Conservation (phyloP, 2,797 vertebrate species). For the Coendou prehensilis region DNA sequence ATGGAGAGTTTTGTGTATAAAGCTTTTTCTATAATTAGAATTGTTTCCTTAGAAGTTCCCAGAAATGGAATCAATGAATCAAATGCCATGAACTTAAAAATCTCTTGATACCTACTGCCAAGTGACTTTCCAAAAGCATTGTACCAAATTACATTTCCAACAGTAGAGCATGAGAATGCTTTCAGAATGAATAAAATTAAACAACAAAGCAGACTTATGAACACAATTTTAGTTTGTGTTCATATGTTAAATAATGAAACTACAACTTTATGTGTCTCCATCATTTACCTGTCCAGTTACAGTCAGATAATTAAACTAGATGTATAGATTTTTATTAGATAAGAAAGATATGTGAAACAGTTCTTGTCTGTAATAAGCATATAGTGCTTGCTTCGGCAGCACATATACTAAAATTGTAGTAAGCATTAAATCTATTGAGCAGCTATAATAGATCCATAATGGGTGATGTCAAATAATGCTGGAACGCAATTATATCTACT, state of each 20-base stretch:
- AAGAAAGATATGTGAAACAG: not conserved
- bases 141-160: conserved; percentile 78
- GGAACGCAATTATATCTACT: not conserved
- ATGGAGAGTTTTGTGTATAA: conserved; percentile 74
- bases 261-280: not conserved
- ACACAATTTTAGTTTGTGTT: conserved; percentile 56
- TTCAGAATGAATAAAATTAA: conserved; percentile 60
- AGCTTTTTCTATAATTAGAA: conserved; percentile 83
- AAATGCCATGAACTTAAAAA: conserved; percentile 84
- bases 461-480: not conserved
- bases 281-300: conserved; percentile 1
- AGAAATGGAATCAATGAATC: conserved; percentile 85
- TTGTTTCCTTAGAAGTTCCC: conserved; percentile 83
- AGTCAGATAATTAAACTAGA: not conserved
- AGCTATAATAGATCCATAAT: not conserved
- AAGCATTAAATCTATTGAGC: not conserved
- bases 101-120: conserved; percentile 80
- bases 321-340: not conserved
- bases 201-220: conserved; percentile 49
- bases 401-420: not conserved
- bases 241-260: conserved; percentile 63
- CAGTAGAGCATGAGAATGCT: conserved; percentile 58
- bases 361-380: not conserved
- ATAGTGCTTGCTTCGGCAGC: not conserved
- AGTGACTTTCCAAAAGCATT: conserved; percentile 77